Evolutionary conservation across 1,140 invertebrate genomes (phyloP).

Genomic region (Pseudobourletiella spinata): DNA sequence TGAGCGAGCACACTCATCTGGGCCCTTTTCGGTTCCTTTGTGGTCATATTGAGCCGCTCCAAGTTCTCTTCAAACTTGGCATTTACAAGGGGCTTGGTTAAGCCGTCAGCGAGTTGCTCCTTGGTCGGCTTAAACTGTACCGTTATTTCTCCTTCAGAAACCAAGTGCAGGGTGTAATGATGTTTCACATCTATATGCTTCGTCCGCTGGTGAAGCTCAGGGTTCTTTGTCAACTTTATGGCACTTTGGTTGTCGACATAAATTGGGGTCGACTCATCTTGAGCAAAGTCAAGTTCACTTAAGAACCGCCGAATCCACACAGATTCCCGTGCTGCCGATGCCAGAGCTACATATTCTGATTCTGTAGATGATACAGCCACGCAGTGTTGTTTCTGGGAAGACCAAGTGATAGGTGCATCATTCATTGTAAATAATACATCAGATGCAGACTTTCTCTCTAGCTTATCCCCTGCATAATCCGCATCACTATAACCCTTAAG

Average conservation of each 20-base stretch:
- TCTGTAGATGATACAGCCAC: conserved; percentile 37
- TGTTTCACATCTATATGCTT: conserved; percentile 42
- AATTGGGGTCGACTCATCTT: background rate
- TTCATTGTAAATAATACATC: conserved; percentile 25
- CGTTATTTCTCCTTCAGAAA: conserved; percentile 8
- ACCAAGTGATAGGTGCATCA: conserved; percentile 32
- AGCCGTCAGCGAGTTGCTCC: conserved; percentile 28
- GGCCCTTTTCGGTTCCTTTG: no score
- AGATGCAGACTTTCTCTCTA: conserved; percentile 27
- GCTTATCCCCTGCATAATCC: conserved; percentile 34
- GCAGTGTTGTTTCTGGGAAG: conserved; percentile 31
- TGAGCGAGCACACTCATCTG: no score
- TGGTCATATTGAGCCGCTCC: no score
- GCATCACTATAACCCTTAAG: conserved; percentile 42
- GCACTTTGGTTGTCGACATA: conserved; percentile 40
- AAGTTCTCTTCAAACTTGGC: conserved; percentile 4
- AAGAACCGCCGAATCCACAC: conserved; percentile 20
- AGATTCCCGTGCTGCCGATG: conserved; percentile 34
- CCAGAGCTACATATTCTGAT: conserved; percentile 37
- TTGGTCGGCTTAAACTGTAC: conserved; percentile 20
- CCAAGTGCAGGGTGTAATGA: conserved; percentile 36
- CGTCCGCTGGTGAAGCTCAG: conserved; percentile 38
- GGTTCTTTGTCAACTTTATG: conserved; percentile 39
- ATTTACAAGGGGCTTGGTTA: conserved; percentile 26
- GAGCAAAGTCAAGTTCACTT: background rate